Conservation (phyloP, 2,888 invertebrate genomes). For the Meteorus cinctellus region DNA sequence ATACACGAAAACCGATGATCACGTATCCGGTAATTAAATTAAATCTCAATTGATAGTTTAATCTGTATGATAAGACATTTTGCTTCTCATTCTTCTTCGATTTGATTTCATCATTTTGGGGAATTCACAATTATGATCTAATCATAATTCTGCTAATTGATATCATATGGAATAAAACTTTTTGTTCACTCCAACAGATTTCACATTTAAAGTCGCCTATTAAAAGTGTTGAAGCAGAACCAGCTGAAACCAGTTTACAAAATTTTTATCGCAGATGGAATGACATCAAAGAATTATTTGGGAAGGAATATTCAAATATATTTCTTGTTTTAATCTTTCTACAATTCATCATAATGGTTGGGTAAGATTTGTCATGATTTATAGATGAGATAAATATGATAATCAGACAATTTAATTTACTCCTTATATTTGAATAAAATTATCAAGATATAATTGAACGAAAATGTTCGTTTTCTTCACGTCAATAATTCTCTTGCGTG, state of each 20-base stretch:
- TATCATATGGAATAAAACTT: not conserved
- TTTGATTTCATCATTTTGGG: constrained; percentile 51
- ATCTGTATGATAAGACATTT: no score
- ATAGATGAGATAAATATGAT: not conserved
- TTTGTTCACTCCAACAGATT: not conserved
- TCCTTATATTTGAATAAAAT: not conserved
- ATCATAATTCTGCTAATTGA: not conserved
- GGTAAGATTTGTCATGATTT: constrained; percentile 73
- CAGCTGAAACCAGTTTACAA: not conserved
- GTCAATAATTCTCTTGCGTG: no score
- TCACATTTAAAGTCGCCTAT: not conserved
- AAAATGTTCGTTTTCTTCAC: not conserved
- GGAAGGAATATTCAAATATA: constrained; percentile 78
- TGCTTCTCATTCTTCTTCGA: no score
- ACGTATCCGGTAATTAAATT: constrained; percentile 79
- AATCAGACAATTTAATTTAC: not conserved
- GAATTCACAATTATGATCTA: constrained; percentile 41
- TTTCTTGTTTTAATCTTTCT: constrained; percentile 79
- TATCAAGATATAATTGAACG: not conserved
- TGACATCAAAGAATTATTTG: constrained; percentile 81
- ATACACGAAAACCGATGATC: constrained; percentile 78
- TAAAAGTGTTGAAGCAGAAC: not conserved
- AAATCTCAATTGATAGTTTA: no score
- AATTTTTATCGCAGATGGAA: constrained; percentile 62
- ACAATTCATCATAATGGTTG: constrained; percentile 80